Percentiles rank a stretch among this genome's conserved stretches.
phyloP scores from a whole-genome alignment of 1,140 invertebrate genomes.

The Drosophila parvula region DNA sequence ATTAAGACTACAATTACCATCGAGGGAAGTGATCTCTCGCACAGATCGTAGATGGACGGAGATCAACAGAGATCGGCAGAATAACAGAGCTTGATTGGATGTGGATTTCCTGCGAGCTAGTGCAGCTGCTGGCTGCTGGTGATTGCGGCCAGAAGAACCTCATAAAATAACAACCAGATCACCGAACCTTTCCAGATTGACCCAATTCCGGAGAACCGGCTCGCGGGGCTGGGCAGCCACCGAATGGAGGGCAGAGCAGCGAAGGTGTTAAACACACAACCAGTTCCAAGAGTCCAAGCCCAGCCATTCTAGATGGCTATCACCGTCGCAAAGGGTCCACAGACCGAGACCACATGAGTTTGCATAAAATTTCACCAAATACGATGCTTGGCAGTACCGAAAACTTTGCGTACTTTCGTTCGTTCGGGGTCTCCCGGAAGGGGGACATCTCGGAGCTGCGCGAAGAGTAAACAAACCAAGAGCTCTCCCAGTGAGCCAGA shows the following conservation, averaged over 20 bases:
- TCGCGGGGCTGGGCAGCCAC: constrained; percentile 16
- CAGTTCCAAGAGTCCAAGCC: constrained; percentile 57
- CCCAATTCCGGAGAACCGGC: constrained; percentile 69
- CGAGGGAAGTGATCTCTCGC: neutral
- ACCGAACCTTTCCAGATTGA: constrained; percentile 79
- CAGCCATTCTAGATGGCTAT: constrained; percentile 69
- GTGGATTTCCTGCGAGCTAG: constrained; percentile 32
- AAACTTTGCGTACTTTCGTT: constrained; percentile 73
- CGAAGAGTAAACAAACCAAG: constrained; percentile 44
- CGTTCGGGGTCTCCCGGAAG: constrained; percentile 14
- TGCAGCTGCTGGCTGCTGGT: constrained; percentile 32
- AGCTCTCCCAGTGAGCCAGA: constrained; percentile 44
- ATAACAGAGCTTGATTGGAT: constrained; percentile 53
- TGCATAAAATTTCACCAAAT: constrained; percentile 78
- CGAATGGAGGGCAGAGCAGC: constrained; percentile 44
- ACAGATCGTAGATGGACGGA: constrained; percentile 13
- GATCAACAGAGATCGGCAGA: constrained; percentile 26
- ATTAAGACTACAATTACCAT: constrained; percentile 27
- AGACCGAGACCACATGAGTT: constrained; percentile 59
- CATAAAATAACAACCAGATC: constrained; percentile 71
- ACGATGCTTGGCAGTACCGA: constrained; percentile 9
- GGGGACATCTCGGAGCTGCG: constrained; percentile 20
- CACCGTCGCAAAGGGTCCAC: constrained; percentile 37
- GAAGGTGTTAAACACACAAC: constrained; percentile 72
- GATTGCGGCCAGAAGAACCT: constrained; percentile 38